phyloP scores from a whole-genome alignment of 1,140 invertebrate species.

The Megalonaias nervosa region DNA sequence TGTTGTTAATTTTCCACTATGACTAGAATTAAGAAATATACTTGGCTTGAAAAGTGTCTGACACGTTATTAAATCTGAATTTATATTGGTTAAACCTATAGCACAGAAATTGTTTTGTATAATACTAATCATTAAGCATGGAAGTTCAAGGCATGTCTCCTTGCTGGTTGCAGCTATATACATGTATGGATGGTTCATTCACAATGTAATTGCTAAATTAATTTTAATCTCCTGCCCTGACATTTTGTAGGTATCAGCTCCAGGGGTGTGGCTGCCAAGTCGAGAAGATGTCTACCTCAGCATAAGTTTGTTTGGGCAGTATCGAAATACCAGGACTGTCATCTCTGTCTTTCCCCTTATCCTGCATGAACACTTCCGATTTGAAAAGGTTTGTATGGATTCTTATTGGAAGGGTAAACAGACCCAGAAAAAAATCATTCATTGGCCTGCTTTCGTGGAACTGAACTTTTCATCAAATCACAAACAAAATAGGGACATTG shows the following conservation, averaged over 20 bases:
- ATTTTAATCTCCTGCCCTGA: slow-evolving; percentile 12
- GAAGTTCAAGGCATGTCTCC: background rate
- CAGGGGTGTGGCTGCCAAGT: slow-evolving; percentile 68
- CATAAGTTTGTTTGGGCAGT: slow-evolving; percentile 66
- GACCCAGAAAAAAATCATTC: background rate
- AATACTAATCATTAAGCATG: too few relatives aligned
- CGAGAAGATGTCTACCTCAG: slow-evolving; percentile 68
- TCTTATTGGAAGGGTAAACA: background rate
- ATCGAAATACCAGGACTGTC: slow-evolving; percentile 61
- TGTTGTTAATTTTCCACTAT: too few relatives aligned
- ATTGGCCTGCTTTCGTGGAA: background rate
- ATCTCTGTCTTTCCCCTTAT: slow-evolving; percentile 64
- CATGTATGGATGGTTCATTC: background rate
- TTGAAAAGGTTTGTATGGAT: slow-evolving; percentile 65
- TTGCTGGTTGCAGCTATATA: background rate
- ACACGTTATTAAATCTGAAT: too few relatives aligned
- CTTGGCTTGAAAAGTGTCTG: too few relatives aligned
- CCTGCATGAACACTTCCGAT: slow-evolving; percentile 63
- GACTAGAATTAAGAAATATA: too few relatives aligned
- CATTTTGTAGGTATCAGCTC: slow-evolving; percentile 63
- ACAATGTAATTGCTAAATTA: background rate
- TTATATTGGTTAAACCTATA: too few relatives aligned
- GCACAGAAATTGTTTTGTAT: too few relatives aligned
- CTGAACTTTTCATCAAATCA: background rate
- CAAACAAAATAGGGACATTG: background rate